Base-by-base conservation (phyloP, 1,140 invertebrate genomes). In the Stegodyphus mimosarum region DNA sequence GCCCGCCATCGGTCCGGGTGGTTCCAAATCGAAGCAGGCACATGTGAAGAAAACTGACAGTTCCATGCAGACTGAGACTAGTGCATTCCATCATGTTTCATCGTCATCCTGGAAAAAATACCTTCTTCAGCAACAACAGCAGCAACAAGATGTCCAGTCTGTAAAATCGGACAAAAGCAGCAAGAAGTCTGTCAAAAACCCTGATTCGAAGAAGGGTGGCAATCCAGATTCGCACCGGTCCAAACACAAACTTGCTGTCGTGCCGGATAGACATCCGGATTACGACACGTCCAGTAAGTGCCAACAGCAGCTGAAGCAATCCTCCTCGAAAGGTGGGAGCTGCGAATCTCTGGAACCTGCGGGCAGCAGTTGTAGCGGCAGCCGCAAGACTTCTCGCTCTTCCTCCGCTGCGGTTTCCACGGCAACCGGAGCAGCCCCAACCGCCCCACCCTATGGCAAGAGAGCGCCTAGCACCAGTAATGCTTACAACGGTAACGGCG, bases 221-320 rank as follows among this genome's bases (percentile, higher is more conserved):
- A 33, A 33, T 33, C 18, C 70, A n/a, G 80, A 83, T 15, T 83
- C 80, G 2, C 80, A 83, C 60, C 80, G 80, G 3, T 66, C 70
- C 50, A 83, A 87, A 60, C 86, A 84, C 79, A 94, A 96, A 91
- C 95, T 96, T 7, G 95, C 95, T 64, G 95, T 94, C 2, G 95
- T 96, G 18, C 95, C 95, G 7, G 80, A 83, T 11, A n/a, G 18
- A 7, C n/a, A 71, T 11, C 33, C 33, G 9, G 49, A 71, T 7
- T 33, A 33, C 3, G 52, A 64, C 18, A 55, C 13, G 11, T 50
- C 52, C 6, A 92, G 95, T 0, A 86, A 76, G 81, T 18, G 49
- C 33, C 71, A 60, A 17, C 70, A 5, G 17, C 70, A 5, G 13
- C 63, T 50, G n/a, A 84, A 84, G n/a, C 71, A 75, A 33, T 53